Evolutionary conservation across 64 coral and sea anemone genomes (phyloP).

Genomic region (Porites lutea): DNA sequence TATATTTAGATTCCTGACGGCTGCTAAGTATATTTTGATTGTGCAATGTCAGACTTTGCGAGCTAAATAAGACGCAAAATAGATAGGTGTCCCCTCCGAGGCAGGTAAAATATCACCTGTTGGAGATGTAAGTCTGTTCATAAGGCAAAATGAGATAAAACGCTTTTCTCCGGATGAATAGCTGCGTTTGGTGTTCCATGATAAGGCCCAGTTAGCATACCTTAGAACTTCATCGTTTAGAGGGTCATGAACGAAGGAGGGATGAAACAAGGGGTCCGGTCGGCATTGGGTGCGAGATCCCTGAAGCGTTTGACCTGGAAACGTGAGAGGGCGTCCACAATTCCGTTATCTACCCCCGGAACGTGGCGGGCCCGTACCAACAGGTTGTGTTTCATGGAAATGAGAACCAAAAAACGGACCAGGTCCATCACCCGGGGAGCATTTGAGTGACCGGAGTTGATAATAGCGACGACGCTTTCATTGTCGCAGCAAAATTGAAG

Average conservation of each 20-base stretch:
- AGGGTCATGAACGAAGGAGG: background rate
- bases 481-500: no score
- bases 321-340: conserved; percentile 49
- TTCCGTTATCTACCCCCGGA: background rate
- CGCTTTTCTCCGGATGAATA: conserved; percentile 27
- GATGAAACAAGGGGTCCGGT: no score
- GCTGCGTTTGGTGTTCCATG: conserved; percentile 9
- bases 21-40: background rate
- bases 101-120: background rate
- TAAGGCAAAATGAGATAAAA: conserved; percentile 13
- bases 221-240: background rate
- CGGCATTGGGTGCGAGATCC: background rate
- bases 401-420: background rate
- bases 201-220: conserved; percentile 5
- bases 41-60: background rate
- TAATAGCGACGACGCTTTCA: background rate
- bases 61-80: background rate
- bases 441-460: conserved; percentile 25
- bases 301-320: conserved; percentile 30
- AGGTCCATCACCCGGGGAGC: conserved; percentile 33
- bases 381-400: conserved; percentile 15
- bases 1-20: background rate
- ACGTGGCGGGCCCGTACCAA: conserved; percentile 11
- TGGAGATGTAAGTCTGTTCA: conserved; percentile 4
- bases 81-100: background rate